Evolutionary conservation across 2,888 invertebrate genomes (phyloP).

Genomic region (Lepeophtheirus nordmannii): DNA sequence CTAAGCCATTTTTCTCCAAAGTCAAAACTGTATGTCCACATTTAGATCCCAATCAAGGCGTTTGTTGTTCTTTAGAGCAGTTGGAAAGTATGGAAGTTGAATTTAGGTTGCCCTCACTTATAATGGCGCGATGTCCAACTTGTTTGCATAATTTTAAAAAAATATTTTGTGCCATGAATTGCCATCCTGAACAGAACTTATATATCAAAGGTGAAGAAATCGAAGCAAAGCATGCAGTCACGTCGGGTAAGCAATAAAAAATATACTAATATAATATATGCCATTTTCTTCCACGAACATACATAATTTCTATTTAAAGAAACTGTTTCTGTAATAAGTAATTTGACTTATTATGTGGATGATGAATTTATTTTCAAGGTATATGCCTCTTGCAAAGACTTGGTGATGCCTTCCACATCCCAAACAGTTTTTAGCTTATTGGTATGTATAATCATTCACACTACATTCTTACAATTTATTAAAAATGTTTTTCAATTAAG

Average conservation of each 20-base stretch:
- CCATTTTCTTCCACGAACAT: not conserved
- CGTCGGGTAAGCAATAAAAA: too few species aligned
- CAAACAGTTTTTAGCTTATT: slow-evolving; percentile 31
- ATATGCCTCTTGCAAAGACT: slow-evolving; percentile 67
- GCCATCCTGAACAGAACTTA: slow-evolving; percentile 55
- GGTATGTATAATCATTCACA: not conserved
- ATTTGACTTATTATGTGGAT: slow-evolving; percentile 39
- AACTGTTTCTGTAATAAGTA: not conserved
- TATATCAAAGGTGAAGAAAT: slow-evolving; percentile 48
- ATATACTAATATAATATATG: not conserved
- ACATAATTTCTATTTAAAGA: not conserved
- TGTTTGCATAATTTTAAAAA: slow-evolving; percentile 68
- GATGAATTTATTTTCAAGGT: slow-evolving; percentile 39
- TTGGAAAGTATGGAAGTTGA: not conserved
- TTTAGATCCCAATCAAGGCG: not conserved
- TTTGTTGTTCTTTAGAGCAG: not conserved
- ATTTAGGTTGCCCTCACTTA: slow-evolving; percentile 33
- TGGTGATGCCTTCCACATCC: slow-evolving; percentile 58
- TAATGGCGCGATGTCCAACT: slow-evolving; percentile 66
- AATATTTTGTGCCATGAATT: slow-evolving; percentile 70
- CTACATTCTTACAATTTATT: not conserved
- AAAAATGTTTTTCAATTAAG: slow-evolving; percentile 41
- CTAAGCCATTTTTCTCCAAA: slow-evolving; percentile 35
- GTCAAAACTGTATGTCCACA: too few species aligned
- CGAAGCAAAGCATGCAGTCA: too few species aligned